Conservation (phyloP, 2,113 vertebrate species). For the Mobula hypostoma region DNA sequence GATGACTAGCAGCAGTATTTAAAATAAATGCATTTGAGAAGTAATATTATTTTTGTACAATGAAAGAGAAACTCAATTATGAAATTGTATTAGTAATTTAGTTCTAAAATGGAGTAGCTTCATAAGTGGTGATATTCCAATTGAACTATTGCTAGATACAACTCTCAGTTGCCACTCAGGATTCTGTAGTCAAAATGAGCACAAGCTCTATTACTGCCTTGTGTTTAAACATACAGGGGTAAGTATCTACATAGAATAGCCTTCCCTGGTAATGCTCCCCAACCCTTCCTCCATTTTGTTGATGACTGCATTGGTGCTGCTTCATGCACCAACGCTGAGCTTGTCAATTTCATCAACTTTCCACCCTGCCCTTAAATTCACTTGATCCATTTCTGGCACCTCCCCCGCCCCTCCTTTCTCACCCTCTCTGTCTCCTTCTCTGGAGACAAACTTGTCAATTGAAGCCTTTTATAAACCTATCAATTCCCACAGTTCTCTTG, state of each 20-base stretch:
- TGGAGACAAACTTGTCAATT: too few species aligned
- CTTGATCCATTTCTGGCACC: too few species aligned
- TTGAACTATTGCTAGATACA: not conserved
- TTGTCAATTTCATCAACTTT: too few species aligned
- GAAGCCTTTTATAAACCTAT: too few species aligned
- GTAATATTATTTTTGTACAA: not conserved
- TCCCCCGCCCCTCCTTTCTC: too few species aligned
- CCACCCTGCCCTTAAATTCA: too few species aligned
- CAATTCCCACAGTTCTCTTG: too few species aligned
- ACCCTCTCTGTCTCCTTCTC: too few species aligned
- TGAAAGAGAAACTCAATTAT: not conserved
- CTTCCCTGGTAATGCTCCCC: too few species aligned
- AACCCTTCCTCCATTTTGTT: too few species aligned
- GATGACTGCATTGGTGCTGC: too few species aligned
- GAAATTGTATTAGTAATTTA: not conserved
- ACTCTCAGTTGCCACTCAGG: not conserved
- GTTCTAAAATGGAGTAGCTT: not conserved
- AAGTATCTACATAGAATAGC: not conserved
- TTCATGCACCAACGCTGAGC: too few species aligned
- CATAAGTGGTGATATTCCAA: not conserved
- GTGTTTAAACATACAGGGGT: not conserved
- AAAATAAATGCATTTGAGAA: conserved; percentile 21
- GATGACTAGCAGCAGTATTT: conserved; percentile 4
- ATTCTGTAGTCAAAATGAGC: not conserved
- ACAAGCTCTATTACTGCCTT: not conserved